Percentiles rank a stretch among this genome's conserved stretches.
These are phyloP conservation scores for Malacosoma neustria DNA, from an alignment of 2,888 invertebrate species.

Conservation along the genomic window DNA sequence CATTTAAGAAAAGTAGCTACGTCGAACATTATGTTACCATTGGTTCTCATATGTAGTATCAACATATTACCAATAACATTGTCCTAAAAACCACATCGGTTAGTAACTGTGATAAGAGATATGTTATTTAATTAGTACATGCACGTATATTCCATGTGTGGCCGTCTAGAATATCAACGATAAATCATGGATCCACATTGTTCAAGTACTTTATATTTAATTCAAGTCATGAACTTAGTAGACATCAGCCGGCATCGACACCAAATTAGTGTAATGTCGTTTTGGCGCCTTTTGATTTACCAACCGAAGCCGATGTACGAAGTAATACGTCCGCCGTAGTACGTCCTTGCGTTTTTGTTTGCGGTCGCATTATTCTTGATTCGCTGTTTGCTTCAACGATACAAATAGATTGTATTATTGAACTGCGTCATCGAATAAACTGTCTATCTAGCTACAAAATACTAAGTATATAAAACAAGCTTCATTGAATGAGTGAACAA, in stretches of 20 bases:
- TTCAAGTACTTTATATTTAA: slow-evolving; percentile 17
- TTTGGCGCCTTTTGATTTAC: slow-evolving; percentile 34
- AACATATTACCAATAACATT: too few species aligned
- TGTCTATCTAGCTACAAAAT: too few species aligned
- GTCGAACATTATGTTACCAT: too few species aligned
- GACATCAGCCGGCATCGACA: slow-evolving; percentile 18
- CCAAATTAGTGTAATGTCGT: slow-evolving; percentile 25
- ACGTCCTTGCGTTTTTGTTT: slow-evolving; percentile 13
- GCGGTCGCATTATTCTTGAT: slow-evolving; percentile 1
- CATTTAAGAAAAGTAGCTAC: too few species aligned
- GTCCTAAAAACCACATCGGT: too few species aligned
- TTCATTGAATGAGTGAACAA: too few species aligned
- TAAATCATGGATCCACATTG: slow-evolving; percentile 5
- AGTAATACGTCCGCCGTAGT: slow-evolving; percentile 9
- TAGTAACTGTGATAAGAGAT: too few species aligned
- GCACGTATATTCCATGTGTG: neutral
- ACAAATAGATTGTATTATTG: slow-evolving; percentile 7
- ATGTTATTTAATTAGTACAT: slow-evolving; percentile 12
- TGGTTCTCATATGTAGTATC: too few species aligned
- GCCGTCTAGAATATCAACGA: neutral
- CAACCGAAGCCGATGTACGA: slow-evolving; percentile 1
- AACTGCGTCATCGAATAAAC: slow-evolving; percentile 2
- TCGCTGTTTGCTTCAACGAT: neutral
- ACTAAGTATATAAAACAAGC: too few species aligned
- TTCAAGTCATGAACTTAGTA: slow-evolving; percentile 30